Evolutionary conservation across 1,140 invertebrate genomes (phyloP).

Genomic region (Dreissena polymorpha): DNA sequence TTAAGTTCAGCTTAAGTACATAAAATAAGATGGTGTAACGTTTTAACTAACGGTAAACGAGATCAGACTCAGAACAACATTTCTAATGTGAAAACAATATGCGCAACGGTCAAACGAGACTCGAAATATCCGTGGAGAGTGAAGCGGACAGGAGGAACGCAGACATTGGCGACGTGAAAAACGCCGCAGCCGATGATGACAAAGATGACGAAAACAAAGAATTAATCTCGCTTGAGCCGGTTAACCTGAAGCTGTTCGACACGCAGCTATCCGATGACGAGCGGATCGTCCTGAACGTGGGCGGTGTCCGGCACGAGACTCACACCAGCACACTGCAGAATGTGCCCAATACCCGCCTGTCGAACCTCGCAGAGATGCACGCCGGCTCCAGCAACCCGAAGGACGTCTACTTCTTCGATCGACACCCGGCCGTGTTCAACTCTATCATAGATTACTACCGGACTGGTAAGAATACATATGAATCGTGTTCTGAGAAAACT

Average conservation of each 20-base stretch:
- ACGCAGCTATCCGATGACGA: constrained; percentile 56
- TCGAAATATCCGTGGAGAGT: constrained; percentile 45
- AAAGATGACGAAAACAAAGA: constrained; percentile 11
- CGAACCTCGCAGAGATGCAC: constrained; percentile 71
- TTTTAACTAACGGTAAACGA: too few relatives aligned
- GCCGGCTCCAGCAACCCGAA: constrained; percentile 64
- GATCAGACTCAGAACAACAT: neutral
- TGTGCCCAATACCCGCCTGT: constrained; percentile 76
- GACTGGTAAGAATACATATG: constrained; percentile 70
- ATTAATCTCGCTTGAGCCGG: constrained; percentile 25
- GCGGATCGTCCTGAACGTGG: constrained; percentile 95
- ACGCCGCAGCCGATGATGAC: neutral
- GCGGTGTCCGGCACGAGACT: constrained; percentile 97
- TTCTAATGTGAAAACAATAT: neutral
- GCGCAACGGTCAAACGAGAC: constrained; percentile 39
- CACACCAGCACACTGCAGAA: constrained; percentile 85
- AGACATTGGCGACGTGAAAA: neutral
- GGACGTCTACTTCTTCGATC: constrained; percentile 79
- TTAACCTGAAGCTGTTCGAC: constrained; percentile 16
- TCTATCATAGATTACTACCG: constrained; percentile 78
- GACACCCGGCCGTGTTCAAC: constrained; percentile 79
- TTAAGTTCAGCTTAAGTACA: too few relatives aligned
- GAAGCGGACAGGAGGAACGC: constrained; percentile 21
- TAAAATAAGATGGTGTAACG: too few relatives aligned
- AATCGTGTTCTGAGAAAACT: too few relatives aligned